These are phyloP conservation scores for Tachina grossa DNA, from an alignment of 2,888 invertebrate species.

Conservation along the genomic window DNA sequence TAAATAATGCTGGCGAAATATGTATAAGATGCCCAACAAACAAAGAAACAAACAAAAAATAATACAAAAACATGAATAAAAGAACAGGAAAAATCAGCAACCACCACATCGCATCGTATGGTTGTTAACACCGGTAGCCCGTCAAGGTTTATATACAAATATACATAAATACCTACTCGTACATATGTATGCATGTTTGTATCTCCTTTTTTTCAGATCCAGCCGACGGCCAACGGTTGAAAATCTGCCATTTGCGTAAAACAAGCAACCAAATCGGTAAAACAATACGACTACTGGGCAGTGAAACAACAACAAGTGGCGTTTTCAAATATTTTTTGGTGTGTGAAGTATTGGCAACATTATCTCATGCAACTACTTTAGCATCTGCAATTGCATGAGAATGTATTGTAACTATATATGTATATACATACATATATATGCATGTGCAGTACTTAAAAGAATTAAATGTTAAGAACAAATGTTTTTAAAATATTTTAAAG, in stretches of 20 bases:
- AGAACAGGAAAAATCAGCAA: slow-evolving; percentile 42
- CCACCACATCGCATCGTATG: slow-evolving; percentile 23
- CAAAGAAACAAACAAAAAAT: background rate
- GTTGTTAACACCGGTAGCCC: slow-evolving; percentile 67
- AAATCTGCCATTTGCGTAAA: slow-evolving; percentile 46
- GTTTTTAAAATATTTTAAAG: no score
- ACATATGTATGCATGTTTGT: no score
- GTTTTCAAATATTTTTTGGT: slow-evolving; percentile 60
- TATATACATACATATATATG: background rate
- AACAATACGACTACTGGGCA: slow-evolving; percentile 34
- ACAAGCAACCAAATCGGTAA: slow-evolving; percentile 31
- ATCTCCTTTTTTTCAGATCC: slow-evolving; percentile 13
- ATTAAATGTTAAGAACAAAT: background rate
- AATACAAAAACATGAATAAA: slow-evolving; percentile 33
- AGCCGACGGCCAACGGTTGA: slow-evolving; percentile 16
- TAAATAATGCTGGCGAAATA: slow-evolving; percentile 27
- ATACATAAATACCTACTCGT: no score
- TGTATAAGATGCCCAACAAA: slow-evolving; percentile 27
- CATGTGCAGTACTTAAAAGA: background rate
- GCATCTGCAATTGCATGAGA: slow-evolving; percentile 21
- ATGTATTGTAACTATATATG: background rate
- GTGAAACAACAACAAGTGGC: slow-evolving; percentile 56
- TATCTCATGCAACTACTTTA: slow-evolving; percentile 37
- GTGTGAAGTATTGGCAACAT: slow-evolving; percentile 37
- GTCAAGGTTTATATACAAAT: slow-evolving; percentile 45